phyloP scores from a whole-genome alignment of 2,797 vertebrate genomes.

The Falco novaeseelandiae region DNA sequence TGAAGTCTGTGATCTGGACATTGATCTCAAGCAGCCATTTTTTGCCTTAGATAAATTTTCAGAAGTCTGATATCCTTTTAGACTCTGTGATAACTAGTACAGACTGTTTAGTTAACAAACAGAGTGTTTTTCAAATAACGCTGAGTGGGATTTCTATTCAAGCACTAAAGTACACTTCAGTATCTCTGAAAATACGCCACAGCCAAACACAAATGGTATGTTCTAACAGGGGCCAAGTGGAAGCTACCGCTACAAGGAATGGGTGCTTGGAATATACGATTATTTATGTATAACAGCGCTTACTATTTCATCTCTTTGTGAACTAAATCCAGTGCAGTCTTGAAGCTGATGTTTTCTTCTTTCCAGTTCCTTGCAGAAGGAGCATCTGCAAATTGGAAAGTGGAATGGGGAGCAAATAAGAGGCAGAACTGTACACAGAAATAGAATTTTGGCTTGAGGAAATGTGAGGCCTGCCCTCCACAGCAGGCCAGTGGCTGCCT shows the following conservation, averaged over 20 bases:
- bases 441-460: background rate
- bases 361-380: background rate
- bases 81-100: background rate
- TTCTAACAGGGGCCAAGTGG: background rate
- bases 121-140: background rate
- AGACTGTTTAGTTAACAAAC: background rate
- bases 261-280: background rate
- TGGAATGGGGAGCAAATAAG: background rate
- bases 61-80: background rate
- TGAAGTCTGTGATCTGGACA: background rate
- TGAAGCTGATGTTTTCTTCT: background rate
- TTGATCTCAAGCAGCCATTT: conserved; percentile 32
- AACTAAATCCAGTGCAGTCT: background rate
- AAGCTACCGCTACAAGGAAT: background rate
- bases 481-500: background rate
- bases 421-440: background rate
- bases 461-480: background rate
- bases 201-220: background rate
- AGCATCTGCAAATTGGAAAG: background rate
- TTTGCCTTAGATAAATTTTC: conserved; percentile 26
- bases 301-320: background rate
- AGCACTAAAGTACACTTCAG: background rate
- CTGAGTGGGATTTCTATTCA: background rate
- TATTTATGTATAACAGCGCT: background rate
- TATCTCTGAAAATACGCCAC: background rate